phyloP scores from a whole-genome alignment of 2,888 invertebrate species.

The Geotrupes spiniger region DNA sequence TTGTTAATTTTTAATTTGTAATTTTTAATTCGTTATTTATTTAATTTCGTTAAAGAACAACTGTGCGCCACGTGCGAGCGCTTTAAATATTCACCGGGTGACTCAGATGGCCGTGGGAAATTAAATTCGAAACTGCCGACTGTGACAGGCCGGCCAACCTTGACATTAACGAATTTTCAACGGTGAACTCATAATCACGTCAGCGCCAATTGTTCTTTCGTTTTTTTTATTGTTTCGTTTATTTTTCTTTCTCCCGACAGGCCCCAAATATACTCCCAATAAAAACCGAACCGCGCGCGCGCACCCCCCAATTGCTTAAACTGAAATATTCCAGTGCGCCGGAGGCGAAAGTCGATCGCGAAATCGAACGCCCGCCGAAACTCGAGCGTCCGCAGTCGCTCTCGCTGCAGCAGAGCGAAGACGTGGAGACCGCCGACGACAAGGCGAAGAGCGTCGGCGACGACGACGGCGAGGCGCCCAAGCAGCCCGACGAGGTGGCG shows the following conservation, averaged over 20 bases:
- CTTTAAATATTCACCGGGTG: no score
- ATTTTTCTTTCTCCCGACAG: constrained; percentile 38
- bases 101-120: no score
- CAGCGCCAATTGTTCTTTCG: no score
- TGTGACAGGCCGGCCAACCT: no score
- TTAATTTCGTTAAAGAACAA: no score
- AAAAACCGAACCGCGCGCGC: constrained; percentile 27
- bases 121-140: no score
- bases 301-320: constrained; percentile 19
- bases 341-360: constrained; percentile 16
- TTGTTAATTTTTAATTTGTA: no score
- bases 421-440: constrained; percentile 31
- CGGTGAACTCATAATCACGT: no score
- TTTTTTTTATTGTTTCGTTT: constrained; percentile 27
- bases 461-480: constrained; percentile 16
- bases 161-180: no score
- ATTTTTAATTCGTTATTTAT: no score
- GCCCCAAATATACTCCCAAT: constrained; percentile 46
- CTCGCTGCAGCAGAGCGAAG: constrained; percentile 53
- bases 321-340: constrained; percentile 42
- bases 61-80: no score
- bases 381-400: constrained; percentile 53
- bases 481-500: constrained; percentile 9
- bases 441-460: constrained; percentile 19
- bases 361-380: constrained; percentile 34